Percentiles rank a stretch among this genome's conserved stretches.
phyloP scores from a whole-genome alignment of 2,113 vertebrate species.

The Microcebus lehilahytsara region DNA sequence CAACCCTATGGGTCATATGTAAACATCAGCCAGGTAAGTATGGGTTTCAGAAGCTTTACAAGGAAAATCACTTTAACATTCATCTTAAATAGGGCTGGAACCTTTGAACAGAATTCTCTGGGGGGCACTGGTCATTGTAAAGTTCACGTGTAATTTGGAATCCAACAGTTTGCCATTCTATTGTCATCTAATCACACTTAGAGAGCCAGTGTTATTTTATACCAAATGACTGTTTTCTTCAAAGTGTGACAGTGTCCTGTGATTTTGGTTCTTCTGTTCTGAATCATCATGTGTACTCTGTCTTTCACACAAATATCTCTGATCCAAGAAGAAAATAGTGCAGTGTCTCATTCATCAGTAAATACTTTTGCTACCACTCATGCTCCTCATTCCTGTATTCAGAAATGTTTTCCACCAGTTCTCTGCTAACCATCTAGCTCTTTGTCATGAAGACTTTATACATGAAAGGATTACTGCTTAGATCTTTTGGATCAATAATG shows the following conservation, averaged over 20 bases:
- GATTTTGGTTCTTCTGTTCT: neutral
- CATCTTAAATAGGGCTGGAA: neutral
- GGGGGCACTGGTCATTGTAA: neutral
- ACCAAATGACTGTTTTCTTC: neutral
- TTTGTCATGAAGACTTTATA: neutral
- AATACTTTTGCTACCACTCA: neutral
- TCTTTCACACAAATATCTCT: neutral
- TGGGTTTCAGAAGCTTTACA: neutral
- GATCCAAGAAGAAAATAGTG: neutral
- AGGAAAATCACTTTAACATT: neutral
- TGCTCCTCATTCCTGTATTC: neutral
- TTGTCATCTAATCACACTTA: neutral
- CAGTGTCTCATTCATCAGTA: neutral
- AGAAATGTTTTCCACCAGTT: neutral
- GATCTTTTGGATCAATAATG: neutral
- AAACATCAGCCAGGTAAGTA: slow-evolving; percentile 85
- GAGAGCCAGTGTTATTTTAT: slow-evolving; percentile 13
- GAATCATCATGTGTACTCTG: neutral
- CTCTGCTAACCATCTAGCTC: neutral
- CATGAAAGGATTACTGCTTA: neutral
- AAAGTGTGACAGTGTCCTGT: neutral
- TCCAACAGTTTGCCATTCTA: neutral
- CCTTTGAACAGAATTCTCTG: neutral
- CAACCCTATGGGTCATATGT: slow-evolving; percentile 99
- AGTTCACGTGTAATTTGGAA: neutral